Conservation (phyloP, 2,797 vertebrate genomes). For the Pseudochaenichthys georgianus region DNA sequence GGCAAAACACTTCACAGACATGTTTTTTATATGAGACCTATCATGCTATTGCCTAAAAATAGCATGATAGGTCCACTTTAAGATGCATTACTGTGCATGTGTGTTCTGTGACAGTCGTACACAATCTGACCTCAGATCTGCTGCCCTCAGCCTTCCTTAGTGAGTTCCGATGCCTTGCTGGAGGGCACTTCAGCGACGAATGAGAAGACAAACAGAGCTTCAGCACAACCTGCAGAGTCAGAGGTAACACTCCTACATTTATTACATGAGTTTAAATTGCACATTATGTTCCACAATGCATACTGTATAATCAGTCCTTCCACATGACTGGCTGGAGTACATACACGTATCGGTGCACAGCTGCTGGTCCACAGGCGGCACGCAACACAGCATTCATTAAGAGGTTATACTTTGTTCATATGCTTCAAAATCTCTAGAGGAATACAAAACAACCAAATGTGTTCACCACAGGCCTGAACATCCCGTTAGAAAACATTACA, state of each 20-base stretch:
- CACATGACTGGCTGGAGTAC: not conserved
- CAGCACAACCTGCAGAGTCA: constrained; percentile 20
- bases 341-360: constrained; percentile 16
- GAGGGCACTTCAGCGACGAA: not conserved
- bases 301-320: not conserved
- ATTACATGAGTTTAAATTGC: constrained; percentile 35
- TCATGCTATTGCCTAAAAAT: too few relatives aligned
- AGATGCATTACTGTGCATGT: too few relatives aligned
- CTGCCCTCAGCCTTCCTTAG: not conserved
- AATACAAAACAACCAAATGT: constrained; percentile 5
- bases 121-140: constrained; percentile 14
- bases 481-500: not conserved
- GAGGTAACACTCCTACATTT: constrained; percentile 32
- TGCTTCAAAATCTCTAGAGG: not conserved
- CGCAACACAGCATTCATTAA: constrained; percentile 30
- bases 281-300: constrained; percentile 33
- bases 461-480: not conserved
- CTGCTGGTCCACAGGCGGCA: constrained; percentile 55
- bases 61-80: too few relatives aligned
- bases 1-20: too few relatives aligned
- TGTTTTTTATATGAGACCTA: too few relatives aligned
- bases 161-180: not conserved
- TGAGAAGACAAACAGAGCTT: not conserved
- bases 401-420: constrained; percentile 12
- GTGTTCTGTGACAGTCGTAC: not conserved